Conservation (phyloP, 2,888 invertebrate species). For the Ectemnius lituratus region DNA sequence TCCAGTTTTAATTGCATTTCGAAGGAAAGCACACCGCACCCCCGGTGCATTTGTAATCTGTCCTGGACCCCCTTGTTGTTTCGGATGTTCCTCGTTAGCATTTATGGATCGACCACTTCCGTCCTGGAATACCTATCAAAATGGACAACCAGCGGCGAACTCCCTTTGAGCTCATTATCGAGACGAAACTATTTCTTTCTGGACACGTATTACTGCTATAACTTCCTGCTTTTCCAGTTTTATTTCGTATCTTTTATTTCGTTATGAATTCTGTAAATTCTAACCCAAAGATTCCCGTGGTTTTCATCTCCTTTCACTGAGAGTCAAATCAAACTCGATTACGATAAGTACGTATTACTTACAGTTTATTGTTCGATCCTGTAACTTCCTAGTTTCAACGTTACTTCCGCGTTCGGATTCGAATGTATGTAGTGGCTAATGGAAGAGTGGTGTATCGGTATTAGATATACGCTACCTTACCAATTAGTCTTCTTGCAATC, state of each 20-base stretch:
- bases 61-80: constrained; percentile 3
- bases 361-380: no score
- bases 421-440: constrained; percentile 27
- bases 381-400: neutral
- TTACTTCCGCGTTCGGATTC: constrained; percentile 53
- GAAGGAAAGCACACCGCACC: constrained; percentile 35
- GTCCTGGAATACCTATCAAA: neutral
- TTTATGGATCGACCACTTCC: constrained; percentile 20
- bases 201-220: no score
- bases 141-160: neutral
- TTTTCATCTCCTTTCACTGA: no score
- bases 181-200: no score
- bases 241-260: no score
- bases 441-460: constrained; percentile 12
- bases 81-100: constrained; percentile 13
- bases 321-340: no score
- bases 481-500: constrained; percentile 69
- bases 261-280: no score
- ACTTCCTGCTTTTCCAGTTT: no score
- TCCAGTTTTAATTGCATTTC: constrained; percentile 51
- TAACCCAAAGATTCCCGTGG: no score
- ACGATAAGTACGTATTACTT: no score
- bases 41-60: constrained; percentile 11
- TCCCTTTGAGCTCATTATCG: no score
- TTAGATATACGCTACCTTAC: constrained; percentile 54